Base-by-base conservation (phyloP, 2,797 vertebrate genomes). In the Eulemur rubriventer region DNA sequence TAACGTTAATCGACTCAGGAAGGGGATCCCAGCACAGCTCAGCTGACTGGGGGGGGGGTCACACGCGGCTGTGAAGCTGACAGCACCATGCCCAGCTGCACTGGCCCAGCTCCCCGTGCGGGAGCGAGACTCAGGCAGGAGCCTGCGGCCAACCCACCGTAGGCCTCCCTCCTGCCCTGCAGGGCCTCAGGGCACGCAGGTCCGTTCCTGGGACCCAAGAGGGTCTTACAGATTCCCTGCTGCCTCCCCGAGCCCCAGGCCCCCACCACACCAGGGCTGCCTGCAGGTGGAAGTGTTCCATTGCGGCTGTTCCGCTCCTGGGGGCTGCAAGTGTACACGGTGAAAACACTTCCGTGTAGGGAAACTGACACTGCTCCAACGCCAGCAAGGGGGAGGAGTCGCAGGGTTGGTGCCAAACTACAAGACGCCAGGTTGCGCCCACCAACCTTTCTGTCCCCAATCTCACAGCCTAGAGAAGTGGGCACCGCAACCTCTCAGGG, bases 1-100 rank as follows among this genome's bases (percentile, higher is more conserved):
- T 4, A 7, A 7, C 0, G 9, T 75, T 7, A 81, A 5, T 13
- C 0, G 35, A 24, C 7, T 13, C 9, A 8, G 76, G 11, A 30
- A 9, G 46, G 33, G n/a, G 3, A 3, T 11, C 46, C 16, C 4
- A 22, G 10, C 76, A 33, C 0, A 6, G 80, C 57, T 9, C 2
- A 33, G 26, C 48, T 16, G 17, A 22, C 22, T n/a, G 17, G 35
- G 20, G 50, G 20, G 50, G 8, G 91, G 7, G 2, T 55, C 50
- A 16, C 22, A 35, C 13, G n/a, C 0, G 4, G 50, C 75, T 79
- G 75, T 50, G n/a, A 35, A 7, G 50, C n/a, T 26, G 4, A 38
- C n/a, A 38, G n/a, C 2, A 8, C 33, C 63, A 18, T 18, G 8
- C 16, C 63, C 17, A 67, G 16, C 17, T 38, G 67, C 35, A 18